Conservation (phyloP, 2,888 invertebrate species). For the Dasysyrphus albostriatus region DNA sequence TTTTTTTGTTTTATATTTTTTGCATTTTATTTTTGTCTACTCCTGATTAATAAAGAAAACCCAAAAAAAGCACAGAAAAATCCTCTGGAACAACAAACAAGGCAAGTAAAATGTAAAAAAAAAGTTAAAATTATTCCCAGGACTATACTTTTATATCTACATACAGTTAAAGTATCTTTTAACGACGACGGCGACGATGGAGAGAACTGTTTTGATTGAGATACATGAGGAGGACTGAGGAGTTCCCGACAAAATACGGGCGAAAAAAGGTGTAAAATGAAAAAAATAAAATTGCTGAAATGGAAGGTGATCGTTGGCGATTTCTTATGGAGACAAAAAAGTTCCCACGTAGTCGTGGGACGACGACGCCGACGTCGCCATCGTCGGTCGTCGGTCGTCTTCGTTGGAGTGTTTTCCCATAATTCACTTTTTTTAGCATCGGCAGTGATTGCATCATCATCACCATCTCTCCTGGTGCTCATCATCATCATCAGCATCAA, state of each 20-base stretch:
- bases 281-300: conserved; percentile 29
- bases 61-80: conserved; percentile 7
- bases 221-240: conserved; percentile 53
- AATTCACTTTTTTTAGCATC: conserved; percentile 73
- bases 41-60: conserved; percentile 58
- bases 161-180: conserved; percentile 67
- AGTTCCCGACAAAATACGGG: conserved; percentile 32
- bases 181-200: neutral
- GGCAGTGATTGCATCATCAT: conserved; percentile 71
- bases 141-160: conserved; percentile 59
- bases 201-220: conserved; percentile 72
- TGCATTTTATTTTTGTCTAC: conserved; percentile 44
- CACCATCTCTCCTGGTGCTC: conserved; percentile 36
- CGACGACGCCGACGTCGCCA: too few relatives aligned
- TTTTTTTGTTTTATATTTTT: conserved; percentile 23
- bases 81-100: conserved; percentile 37
- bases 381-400: conserved; percentile 26
- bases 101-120: conserved; percentile 24
- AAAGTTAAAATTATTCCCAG: conserved; percentile 66
- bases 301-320: conserved; percentile 68
- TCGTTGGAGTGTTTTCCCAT: conserved; percentile 62
- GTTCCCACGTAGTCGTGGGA: conserved; percentile 72
- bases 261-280: conserved; percentile 12
- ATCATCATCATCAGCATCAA: conserved; percentile 35
- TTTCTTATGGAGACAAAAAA: conserved; percentile 46